Base-by-base conservation (phyloP, 2,888 invertebrate genomes). In the Argyresthia goedartella region DNA sequence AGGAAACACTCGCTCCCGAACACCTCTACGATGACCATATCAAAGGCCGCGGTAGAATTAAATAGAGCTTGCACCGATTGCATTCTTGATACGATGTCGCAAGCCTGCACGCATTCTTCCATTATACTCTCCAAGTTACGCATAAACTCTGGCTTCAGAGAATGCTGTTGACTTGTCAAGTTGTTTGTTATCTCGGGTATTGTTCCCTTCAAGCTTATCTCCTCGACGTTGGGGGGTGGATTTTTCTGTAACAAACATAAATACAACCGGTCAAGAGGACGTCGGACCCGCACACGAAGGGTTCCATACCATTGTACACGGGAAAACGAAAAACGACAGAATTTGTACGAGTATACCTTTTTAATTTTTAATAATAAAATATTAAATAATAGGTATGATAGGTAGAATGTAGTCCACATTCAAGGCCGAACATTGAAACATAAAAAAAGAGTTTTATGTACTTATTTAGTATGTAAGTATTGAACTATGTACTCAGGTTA, bases 1-100 rank as follows among this genome's bases (percentile, higher is more conserved):
- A 90, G 72, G 53, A 89, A 87, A 56, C 90, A 90, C 59, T 90
- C 89, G 14, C 87, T 84, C 8, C 87, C 88, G 56, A 90, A 90
- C 4, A 89, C 79, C 68, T 86, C 86, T 1, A 85, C 76, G 50
- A 87, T 81, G 6, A 87, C 68, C 57, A 87, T 57, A 53, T 87
- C 87, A 56, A 75, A 87, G 0, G 62, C 64, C 14, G 68, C 63
- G 7, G 78, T 66, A 1, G 82, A 78, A 57, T 81, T 77, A 1
- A 86, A 64, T 10, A 87, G 60, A 0, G 73, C 70, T 55, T 68
- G 73, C 0, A 87, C 73, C 16, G 76, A 70, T 4, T 81, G 79
- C 51, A 79, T 66, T 54, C 69, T 69, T 1, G 86, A 76, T 3
- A 86, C 81, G 1, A 68, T 73, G 13, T 82, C 80, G 58, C 87